Percentiles rank a stretch among this genome's conserved stretches.
These are phyloP conservation scores for Sprattus sprattus DNA, from an alignment of 2,113 vertebrate genomes.

Conservation along the genomic window DNA sequence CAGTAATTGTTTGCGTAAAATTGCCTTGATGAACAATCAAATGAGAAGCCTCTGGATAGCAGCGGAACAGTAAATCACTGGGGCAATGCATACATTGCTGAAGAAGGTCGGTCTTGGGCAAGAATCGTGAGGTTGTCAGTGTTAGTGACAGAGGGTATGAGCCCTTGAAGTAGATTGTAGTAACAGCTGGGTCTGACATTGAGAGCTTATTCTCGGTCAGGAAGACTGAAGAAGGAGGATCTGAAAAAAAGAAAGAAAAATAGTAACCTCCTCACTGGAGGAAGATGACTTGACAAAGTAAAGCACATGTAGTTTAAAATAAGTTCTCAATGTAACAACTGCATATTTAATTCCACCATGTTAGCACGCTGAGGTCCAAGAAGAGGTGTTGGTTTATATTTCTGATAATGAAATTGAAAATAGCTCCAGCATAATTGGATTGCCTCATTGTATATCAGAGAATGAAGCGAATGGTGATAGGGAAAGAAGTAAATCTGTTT, in stretches of 20 bases:
- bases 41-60: neutral
- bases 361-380: neutral
- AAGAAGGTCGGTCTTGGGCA: slow-evolving; percentile 56
- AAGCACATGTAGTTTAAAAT: slow-evolving; percentile 14
- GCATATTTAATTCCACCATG: neutral
- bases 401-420: slow-evolving; percentile 1
- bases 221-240: slow-evolving; percentile 63
- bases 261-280: neutral
- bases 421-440: neutral
- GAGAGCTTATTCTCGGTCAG: slow-evolving; percentile 76
- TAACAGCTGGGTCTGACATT: slow-evolving; percentile 82
- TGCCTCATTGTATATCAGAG: neutral
- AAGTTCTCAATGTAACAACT: slow-evolving; percentile 16
- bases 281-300: neutral
- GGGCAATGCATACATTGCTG: slow-evolving; percentile 12
- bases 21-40: slow-evolving; percentile 20
- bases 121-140: slow-evolving; percentile 71
- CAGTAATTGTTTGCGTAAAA: slow-evolving; percentile 7
- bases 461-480: neutral
- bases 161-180: slow-evolving; percentile 76
- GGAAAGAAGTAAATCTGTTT: slow-evolving; percentile 16
- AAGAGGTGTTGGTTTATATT: slow-evolving; percentile 4
- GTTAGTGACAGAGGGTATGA: slow-evolving; percentile 73
- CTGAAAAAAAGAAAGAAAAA: slow-evolving; percentile 32
- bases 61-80: neutral